Conservation (phyloP, 1,140 invertebrate species). For the Prorops nasuta region DNA sequence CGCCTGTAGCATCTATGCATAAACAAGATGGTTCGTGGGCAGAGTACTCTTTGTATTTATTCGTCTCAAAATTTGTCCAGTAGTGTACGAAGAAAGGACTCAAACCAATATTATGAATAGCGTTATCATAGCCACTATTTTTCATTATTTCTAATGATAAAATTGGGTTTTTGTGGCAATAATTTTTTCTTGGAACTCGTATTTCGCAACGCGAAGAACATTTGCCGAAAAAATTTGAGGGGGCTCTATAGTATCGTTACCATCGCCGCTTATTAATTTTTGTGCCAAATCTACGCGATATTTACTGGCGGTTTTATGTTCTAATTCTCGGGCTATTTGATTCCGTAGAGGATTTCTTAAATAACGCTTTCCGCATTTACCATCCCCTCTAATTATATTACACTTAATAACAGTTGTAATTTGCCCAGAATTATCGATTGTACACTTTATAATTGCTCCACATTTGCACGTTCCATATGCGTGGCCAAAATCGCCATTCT, state of each 20-base stretch:
- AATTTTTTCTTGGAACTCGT: not conserved
- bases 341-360: not conserved
- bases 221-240: not conserved
- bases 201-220: not conserved
- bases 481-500: not conserved
- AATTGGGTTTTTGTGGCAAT: not conserved
- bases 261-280: not conserved
- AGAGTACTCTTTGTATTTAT: not conserved
- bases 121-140: not conserved
- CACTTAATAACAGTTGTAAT: not conserved
- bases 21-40: not conserved
- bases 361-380: not conserved
- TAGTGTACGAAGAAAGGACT: constrained; percentile 16
- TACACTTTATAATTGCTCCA: not conserved
- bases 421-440: not conserved
- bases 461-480: constrained; percentile 1
- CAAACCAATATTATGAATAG: constrained; percentile 8
- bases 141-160: not conserved
- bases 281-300: no score
- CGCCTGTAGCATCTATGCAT: constrained; percentile 17
- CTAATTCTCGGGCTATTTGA: not conserved
- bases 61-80: constrained; percentile 9
- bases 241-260: not conserved
- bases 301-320: no score
- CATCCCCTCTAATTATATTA: not conserved